These are phyloP conservation scores for Bombus superbus DNA, from an alignment of 1,140 invertebrate species.

Conservation along the genomic window DNA sequence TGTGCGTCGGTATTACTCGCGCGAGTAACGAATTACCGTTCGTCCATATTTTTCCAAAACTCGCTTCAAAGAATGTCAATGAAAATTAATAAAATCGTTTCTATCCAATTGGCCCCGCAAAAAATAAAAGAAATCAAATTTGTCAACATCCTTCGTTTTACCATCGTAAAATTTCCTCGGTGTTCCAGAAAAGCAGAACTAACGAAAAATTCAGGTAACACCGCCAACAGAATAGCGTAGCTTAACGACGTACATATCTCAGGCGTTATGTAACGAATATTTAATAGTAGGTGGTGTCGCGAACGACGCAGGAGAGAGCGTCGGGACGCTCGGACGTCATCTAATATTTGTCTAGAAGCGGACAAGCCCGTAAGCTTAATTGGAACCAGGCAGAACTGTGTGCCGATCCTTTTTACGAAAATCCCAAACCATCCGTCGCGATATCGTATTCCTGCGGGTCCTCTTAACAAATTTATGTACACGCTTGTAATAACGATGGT, in stretches of 20 bases:
- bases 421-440: slow-evolving; percentile 30
- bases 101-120: no score
- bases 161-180: no score
- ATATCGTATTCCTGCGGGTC: slow-evolving; percentile 35
- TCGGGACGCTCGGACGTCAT: slow-evolving; percentile 43
- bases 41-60: no score
- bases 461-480: slow-evolving; percentile 48
- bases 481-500: background rate
- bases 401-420: slow-evolving; percentile 45
- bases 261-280: slow-evolving; percentile 44
- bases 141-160: no score
- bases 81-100: no score
- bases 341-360: slow-evolving; percentile 58
- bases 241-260: slow-evolving; percentile 1
- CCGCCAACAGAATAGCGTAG: no score
- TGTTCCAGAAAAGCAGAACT: no score
- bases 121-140: no score
- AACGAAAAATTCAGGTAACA: no score
- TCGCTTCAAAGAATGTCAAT: no score
- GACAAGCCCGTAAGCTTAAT: slow-evolving; percentile 56
- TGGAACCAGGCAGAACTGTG: slow-evolving; percentile 45
- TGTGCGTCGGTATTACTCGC: no score
- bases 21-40: no score
- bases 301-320: background rate
- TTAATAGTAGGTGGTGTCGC: slow-evolving; percentile 38